Percentiles rank a stretch among this genome's conserved stretches.
These are phyloP conservation scores for Ischnura elegans DNA, from an alignment of 2,888 invertebrate genomes.

Conservation along the genomic window DNA sequence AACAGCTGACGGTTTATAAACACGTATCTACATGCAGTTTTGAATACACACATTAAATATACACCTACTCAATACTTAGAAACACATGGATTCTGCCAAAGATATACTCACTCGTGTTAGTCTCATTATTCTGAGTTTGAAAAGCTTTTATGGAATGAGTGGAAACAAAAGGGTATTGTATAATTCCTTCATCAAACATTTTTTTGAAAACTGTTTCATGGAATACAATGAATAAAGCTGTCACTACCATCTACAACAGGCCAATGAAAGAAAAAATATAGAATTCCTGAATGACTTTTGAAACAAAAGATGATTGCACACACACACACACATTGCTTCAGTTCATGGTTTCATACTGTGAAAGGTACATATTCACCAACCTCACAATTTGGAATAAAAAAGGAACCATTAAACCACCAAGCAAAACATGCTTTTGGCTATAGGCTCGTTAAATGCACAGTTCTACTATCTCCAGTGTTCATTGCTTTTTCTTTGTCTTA, in stretches of 20 bases:
- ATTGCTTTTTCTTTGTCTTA: slow-evolving; percentile 19
- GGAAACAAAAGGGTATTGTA: slow-evolving; percentile 48
- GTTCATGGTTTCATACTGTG: slow-evolving; percentile 55
- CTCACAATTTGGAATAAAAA: slow-evolving; percentile 53
- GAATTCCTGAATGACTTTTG: slow-evolving; percentile 47
- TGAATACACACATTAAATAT: slow-evolving; percentile 64
- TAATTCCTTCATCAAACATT: slow-evolving; percentile 37
- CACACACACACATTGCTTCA: slow-evolving; percentile 46
- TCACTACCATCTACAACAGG: slow-evolving; percentile 46
- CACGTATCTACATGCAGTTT: slow-evolving; percentile 60
- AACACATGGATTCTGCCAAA: slow-evolving; percentile 62
- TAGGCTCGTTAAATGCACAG: slow-evolving; percentile 65
- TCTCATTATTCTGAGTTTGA: slow-evolving; percentile 54
- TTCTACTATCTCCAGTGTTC: slow-evolving; percentile 24
- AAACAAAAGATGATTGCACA: slow-evolving; percentile 37
- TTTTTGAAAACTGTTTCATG: slow-evolving; percentile 58
- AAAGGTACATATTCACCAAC: slow-evolving; percentile 49
- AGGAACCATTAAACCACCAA: slow-evolving; percentile 46
- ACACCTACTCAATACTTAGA: slow-evolving; percentile 56
- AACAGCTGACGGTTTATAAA: slow-evolving; percentile 58
- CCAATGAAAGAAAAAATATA: slow-evolving; percentile 56
- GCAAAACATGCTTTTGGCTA: slow-evolving; percentile 65
- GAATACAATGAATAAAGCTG: slow-evolving; percentile 43
- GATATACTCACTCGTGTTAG: slow-evolving; percentile 31
- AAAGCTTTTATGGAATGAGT: slow-evolving; percentile 55